These are phyloP conservation scores for Yoshiicerus persimilis DNA, from an alignment of 1,140 invertebrate species.

Conservation along the genomic window DNA sequence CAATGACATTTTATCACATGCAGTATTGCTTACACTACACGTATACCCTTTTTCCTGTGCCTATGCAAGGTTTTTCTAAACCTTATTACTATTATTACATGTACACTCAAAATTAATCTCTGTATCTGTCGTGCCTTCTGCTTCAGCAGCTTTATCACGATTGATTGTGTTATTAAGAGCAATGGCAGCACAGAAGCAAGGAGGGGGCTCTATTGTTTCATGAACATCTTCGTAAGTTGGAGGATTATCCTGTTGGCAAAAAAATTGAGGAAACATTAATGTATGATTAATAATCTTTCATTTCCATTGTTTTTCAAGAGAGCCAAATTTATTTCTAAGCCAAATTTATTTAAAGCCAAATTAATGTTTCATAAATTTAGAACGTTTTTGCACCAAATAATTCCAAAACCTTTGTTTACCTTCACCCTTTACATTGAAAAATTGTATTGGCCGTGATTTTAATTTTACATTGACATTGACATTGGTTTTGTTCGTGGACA, in stretches of 20 bases:
- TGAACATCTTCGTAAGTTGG: conserved; percentile 33
- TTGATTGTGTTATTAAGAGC: neutral
- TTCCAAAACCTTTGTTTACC: neutral
- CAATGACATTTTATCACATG: no score
- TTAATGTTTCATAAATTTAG: no score
- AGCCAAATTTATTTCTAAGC: no score
- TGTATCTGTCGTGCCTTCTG: neutral
- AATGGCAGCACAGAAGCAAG: conserved; percentile 29
- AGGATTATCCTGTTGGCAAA: conserved; percentile 31
- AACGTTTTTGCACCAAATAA: neutral
- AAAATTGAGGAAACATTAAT: no score
- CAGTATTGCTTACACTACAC: no score
- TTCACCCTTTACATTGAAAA: no score
- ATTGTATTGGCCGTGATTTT: neutral
- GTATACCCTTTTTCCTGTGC: no score
- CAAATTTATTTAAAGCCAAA: no score
- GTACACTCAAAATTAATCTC: neutral
- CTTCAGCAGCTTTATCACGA: neutral
- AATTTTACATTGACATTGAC: neutral
- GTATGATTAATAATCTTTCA: no score
- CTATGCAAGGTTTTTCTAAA: no score
- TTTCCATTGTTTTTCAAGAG: no score
- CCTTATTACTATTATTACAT: neutral
- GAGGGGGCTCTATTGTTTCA: conserved; percentile 30
- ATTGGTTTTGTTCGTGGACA: neutral